A percentile compares a stretch with the other conserved stretches of the same genome.
These are phyloP conservation scores for Apostichopus parvimensis DNA, from an alignment of 35 echinoderm and acorn worm genomes.

Conservation along the genomic window DNA sequence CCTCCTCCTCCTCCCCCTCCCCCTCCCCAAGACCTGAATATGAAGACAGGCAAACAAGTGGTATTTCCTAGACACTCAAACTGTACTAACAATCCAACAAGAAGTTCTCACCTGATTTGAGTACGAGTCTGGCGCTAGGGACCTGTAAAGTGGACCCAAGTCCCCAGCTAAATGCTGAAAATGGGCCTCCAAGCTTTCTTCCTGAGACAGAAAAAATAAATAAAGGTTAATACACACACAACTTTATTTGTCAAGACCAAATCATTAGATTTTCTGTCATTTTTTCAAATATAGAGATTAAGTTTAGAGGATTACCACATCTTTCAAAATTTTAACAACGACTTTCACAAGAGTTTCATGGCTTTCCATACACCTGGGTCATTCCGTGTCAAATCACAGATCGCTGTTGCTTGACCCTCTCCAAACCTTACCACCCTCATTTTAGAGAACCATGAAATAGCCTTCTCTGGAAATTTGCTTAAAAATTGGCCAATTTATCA, in stretches of 20 bases:
- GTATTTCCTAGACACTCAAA: too few species aligned
- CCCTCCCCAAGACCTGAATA: too few species aligned
- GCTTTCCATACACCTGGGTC: too few species aligned
- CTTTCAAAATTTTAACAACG: background rate
- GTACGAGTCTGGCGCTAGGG: conserved; percentile 84
- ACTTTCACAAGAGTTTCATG: background rate
- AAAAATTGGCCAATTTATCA: too few species aligned
- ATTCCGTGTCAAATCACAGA: background rate
- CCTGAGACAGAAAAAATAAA: conserved; percentile 53
- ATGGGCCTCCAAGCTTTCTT: conserved; percentile 72
- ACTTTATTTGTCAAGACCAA: background rate
- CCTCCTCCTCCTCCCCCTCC: too few species aligned
- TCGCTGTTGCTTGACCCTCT: background rate
- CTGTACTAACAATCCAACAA: too few species aligned
- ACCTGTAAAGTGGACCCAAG: conserved; percentile 79
- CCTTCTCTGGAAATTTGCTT: too few species aligned
- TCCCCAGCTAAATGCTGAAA: conserved; percentile 82
- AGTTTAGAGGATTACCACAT: background rate
- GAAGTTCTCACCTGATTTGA: conserved; percentile 71
- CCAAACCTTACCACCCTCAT: background rate
- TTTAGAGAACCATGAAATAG: too few species aligned
- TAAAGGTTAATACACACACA: background rate
- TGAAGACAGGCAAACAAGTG: too few species aligned
- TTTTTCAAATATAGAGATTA: background rate
- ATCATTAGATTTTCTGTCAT: background rate